phyloP scores from a whole-genome alignment of 2,888 invertebrate genomes.

The Meloe dianella region DNA sequence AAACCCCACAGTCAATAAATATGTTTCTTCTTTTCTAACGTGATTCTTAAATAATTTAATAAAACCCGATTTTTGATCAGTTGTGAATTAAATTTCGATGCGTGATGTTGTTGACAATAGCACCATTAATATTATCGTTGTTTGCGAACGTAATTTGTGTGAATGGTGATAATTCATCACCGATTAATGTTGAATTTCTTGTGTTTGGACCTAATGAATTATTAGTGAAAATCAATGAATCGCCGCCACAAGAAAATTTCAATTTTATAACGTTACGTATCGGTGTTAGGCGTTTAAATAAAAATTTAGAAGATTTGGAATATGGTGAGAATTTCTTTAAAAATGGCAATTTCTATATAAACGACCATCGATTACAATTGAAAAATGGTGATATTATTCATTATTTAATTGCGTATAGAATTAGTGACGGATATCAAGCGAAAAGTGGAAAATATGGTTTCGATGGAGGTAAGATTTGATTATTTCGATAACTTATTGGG shows the following conservation, averaged over 20 bases:
- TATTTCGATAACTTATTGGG: background rate
- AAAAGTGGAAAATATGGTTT: conserved; percentile 27
- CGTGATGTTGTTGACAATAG: background rate
- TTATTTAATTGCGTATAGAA: conserved; percentile 26
- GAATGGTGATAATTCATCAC: background rate
- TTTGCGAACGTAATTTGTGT: background rate
- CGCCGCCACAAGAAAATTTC: conserved; percentile 14
- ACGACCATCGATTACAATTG: conserved; percentile 24
- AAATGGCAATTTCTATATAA: conserved; percentile 21
- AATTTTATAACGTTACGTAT: conserved; percentile 23
- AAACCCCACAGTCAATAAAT: background rate
- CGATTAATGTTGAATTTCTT: conserved; percentile 20
- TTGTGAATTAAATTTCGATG: background rate
- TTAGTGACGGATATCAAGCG: conserved; percentile 24
- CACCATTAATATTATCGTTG: background rate
- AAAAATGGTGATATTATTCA: conserved; percentile 24
- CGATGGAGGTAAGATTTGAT: conserved; percentile 27
- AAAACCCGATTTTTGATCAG: conserved; percentile 3
- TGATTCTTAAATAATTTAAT: background rate
- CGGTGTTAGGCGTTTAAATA: conserved; percentile 19
- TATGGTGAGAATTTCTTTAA: conserved; percentile 21
- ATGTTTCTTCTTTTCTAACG: background rate
- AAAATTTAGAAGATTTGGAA: conserved; percentile 25
- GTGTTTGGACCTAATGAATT: conserved; percentile 32
- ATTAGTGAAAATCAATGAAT: conserved; percentile 23